Evolutionary conservation across 2,888 invertebrate species (phyloP).

Genomic region (Hypsopygia costalis): DNA sequence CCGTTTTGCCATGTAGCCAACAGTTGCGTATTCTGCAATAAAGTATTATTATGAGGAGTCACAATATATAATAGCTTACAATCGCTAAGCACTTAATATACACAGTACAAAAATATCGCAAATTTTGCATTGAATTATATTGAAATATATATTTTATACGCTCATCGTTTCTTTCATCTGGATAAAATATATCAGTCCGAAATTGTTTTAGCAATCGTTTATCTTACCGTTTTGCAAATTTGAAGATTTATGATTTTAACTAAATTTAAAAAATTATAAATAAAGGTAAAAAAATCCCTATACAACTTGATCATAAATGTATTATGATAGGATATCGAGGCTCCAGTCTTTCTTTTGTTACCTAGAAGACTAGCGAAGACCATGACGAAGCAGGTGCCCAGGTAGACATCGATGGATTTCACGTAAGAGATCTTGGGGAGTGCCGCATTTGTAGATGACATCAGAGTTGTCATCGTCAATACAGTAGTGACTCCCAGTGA

Average conservation of each 20-base stretch:
- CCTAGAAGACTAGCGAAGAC: conserved; percentile 98
- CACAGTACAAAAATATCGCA: background rate
- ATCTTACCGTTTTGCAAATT: no score
- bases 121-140: background rate
- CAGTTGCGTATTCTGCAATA: conserved; percentile 95
- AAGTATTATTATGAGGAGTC: conserved; percentile 14
- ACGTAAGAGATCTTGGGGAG: conserved; percentile 99
- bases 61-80: background rate
- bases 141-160: background rate
- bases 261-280: no score
- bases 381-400: conserved; percentile 99
- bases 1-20: conserved; percentile 98
- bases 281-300: no score
- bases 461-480: conserved; percentile 98
- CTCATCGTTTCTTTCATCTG: no score
- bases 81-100: background rate
- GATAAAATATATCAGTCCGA: no score
- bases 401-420: conserved; percentile 98
- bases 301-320: no score
- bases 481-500: conserved; percentile 97
- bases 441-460: conserved; percentile 97
- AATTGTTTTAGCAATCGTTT: no score
- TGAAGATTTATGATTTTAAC: no score
- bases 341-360: conserved; percentile 59
- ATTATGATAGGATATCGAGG: no score